These are phyloP conservation scores for Xestobium rufovillosum DNA, from an alignment of 2,888 invertebrate genomes.

Conservation along the genomic window DNA sequence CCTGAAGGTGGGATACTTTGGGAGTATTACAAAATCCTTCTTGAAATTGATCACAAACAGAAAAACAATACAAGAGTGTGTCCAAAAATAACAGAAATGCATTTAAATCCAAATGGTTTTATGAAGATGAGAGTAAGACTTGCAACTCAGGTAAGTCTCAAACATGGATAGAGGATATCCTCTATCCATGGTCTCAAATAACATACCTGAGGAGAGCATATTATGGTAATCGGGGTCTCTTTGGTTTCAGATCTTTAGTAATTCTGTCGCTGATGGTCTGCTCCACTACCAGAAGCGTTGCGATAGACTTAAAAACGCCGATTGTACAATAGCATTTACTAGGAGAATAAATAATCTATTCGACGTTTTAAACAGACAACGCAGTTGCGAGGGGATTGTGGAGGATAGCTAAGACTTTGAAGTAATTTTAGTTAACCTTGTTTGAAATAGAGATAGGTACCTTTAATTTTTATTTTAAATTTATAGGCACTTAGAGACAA, in stretches of 20 bases:
- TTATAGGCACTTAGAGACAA: constrained; percentile 16
- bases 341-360: constrained; percentile 10
- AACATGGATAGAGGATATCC: too few relatives aligned
- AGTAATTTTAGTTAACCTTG: too few relatives aligned
- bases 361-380: constrained; percentile 11
- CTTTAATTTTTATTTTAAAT: too few relatives aligned
- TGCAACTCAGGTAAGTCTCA: constrained; percentile 11
- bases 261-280: constrained; percentile 11
- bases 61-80: constrained; percentile 9
- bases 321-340: constrained; percentile 10
- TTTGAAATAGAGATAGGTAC: too few relatives aligned
- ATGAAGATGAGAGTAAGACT: constrained; percentile 8
- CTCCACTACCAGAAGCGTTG: constrained; percentile 8
- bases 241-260: constrained; percentile 15
- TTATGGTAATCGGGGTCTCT: constrained; percentile 3
- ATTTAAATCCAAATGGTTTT: constrained; percentile 5
- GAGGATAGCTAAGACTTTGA: constrained; percentile 12
- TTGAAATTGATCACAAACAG: background rate
- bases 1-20: constrained; percentile 9
- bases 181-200: too few relatives aligned
- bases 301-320: constrained; percentile 2
- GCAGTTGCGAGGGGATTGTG: constrained; percentile 12
- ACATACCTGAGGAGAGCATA: too few relatives aligned
- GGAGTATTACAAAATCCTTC: constrained; percentile 10
- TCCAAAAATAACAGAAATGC: constrained; percentile 8